Evolutionary conservation across 2,113 vertebrate species (phyloP).

Genomic region (Cygnus atratus): DNA sequence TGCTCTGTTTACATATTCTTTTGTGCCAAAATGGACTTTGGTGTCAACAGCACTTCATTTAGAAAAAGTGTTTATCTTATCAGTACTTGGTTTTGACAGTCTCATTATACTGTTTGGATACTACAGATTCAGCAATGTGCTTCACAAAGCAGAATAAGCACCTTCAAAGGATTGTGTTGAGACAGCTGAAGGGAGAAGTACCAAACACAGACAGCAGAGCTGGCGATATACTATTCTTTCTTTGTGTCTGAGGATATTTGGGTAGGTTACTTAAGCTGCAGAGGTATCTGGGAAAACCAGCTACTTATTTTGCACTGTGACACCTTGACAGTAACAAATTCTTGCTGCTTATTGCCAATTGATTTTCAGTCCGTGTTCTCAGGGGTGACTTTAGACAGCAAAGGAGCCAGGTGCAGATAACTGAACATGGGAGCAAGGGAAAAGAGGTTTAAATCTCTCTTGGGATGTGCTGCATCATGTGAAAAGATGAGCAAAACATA

Average conservation of each 20-base stretch:
- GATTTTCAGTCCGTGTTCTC: conserved; percentile 25
- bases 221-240: not conserved
- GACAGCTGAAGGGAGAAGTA: not conserved
- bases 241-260: not conserved
- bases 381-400: conserved; percentile 17
- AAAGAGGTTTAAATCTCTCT: conserved; percentile 20
- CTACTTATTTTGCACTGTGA: not conserved
- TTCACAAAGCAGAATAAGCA: not conserved
- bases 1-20: not conserved
- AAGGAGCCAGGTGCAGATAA: not conserved
- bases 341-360: conserved; percentile 4
- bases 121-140: not conserved
- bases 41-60: not conserved
- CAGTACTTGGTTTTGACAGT: not conserved
- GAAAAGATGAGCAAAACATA: conserved; percentile 25
- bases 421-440: not conserved
- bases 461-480: not conserved
- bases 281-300: not conserved
- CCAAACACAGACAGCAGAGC: not conserved
- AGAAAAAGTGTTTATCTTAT: not conserved
- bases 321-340: conserved; percentile 9
- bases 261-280: not conserved
- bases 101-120: not conserved
- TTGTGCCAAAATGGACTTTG: not conserved
- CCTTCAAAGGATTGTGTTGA: not conserved